Base-by-base conservation (phyloP, 1,140 invertebrate species). In the Diploscapter pachys region DNA sequence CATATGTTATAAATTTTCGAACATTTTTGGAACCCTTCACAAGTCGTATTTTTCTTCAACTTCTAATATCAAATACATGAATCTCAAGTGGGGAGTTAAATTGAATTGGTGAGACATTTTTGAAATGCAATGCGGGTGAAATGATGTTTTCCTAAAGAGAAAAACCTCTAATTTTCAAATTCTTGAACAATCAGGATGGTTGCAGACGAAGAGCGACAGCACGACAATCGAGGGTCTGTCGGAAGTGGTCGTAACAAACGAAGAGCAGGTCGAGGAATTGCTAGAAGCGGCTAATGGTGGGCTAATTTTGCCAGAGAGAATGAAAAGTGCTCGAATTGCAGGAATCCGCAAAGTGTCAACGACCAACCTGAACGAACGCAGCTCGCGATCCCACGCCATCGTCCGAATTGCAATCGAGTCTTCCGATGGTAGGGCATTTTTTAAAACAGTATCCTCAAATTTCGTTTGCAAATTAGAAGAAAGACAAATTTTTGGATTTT, bases 321-420 rank as follows among this genome's bases (percentile, higher is more conserved):
- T 65, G 13, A 9, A 31, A 31, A 31, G 31, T 1, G 13, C 63
- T 65, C 63, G 31, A 50, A 31, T 50, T 6, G 8, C n/a, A 6
- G 52, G 66, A 68, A 55, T 68, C 1, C 31, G 31, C 31, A 31
- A 31, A 31, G 52, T 54, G 52, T 52, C 66, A n/a, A 1, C 48
- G 5, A 68, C 66, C 13, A 55, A 51, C 11, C 51, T 68, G 6
- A 68, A 68, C 51, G 66, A 68, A 13, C 48, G 50, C 11, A 55
- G 52, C 11, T 55, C 52, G 11, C 6, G 66, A 52, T 68, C 66
- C 51, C 66, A 68, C 51, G 66, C 66, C 51, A 68, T 68, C 11
- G 48, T 68, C 8, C 66, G 57, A 55, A n/a, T 68, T 5, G 57
- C 48, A 13, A 31, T 68, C 51, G 66, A 68, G 50, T 68, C 66